These are phyloP conservation scores for Liparis tanakae DNA, from an alignment of 2,797 vertebrate genomes.

Conservation along the genomic window DNA sequence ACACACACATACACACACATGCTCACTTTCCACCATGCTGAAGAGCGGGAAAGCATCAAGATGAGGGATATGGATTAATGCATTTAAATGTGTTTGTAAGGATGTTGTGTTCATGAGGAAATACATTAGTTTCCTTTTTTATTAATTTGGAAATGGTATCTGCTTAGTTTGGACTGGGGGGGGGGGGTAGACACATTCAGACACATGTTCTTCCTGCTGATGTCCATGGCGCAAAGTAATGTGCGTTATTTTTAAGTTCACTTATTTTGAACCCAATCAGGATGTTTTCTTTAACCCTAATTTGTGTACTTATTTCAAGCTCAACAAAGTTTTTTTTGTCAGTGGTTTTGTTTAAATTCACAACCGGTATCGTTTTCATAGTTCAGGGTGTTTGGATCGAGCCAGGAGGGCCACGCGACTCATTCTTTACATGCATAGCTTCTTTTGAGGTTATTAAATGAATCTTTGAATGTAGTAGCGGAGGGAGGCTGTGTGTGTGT, in stretches of 20 bases:
- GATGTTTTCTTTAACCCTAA: not conserved
- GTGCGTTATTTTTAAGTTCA: no score
- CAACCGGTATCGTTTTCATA: not conserved
- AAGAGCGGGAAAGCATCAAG: slow-evolving; percentile 60
- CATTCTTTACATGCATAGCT: not conserved
- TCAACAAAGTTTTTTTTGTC: not conserved
- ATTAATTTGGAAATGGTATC: not conserved
- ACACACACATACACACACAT: slow-evolving; percentile 25
- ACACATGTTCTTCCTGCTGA: not conserved
- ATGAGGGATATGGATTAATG: slow-evolving; percentile 59
- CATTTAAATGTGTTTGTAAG: slow-evolving; percentile 30
- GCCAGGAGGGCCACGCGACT: not conserved
- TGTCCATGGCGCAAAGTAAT: no score
- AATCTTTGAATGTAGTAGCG: not conserved
- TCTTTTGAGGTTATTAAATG: not conserved
- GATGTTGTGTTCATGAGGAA: slow-evolving; percentile 17
- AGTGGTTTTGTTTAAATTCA: not conserved
- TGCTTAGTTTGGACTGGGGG: not conserved
- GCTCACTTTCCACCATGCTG: slow-evolving; percentile 57
- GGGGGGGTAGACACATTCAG: not conserved
- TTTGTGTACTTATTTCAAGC: not conserved
- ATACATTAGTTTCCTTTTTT: not conserved
- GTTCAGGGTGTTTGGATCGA: not conserved
- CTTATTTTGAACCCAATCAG: not conserved
- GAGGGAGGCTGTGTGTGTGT: no score